A percentile compares a stretch with the other conserved stretches of the same genome.
phyloP scores from a whole-genome alignment of 2,797 vertebrate genomes.

The Takifugu ocellatus region DNA sequence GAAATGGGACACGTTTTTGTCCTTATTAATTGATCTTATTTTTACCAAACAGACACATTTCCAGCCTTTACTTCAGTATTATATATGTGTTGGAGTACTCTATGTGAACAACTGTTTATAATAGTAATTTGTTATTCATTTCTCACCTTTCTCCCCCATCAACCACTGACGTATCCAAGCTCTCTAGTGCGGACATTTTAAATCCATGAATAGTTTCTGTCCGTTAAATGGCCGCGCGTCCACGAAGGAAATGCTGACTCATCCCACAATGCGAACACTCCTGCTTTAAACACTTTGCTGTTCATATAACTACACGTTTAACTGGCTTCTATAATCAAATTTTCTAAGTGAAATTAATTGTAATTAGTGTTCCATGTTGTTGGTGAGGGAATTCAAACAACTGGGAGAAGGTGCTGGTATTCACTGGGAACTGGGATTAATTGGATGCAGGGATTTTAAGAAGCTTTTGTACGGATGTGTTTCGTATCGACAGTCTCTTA shows the following conservation, averaged over 20 bases:
- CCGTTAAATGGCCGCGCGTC: background rate
- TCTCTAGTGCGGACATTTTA: conserved; percentile 8
- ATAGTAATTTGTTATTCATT: background rate
- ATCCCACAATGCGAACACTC: background rate
- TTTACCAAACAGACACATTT: no score
- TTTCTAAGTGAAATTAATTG: conserved; percentile 51
- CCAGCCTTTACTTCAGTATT: no score
- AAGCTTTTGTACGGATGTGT: conserved; percentile 43
- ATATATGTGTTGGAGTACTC: no score
- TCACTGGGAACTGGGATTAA: conserved; percentile 67
- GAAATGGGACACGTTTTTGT: background rate
- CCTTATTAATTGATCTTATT: no score
- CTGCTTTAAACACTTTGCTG: conserved; percentile 6
- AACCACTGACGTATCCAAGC: conserved; percentile 29
- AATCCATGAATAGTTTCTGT: conserved; percentile 22
- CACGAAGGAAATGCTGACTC: background rate
- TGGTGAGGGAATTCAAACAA: conserved; percentile 60
- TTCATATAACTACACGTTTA: conserved; percentile 16
- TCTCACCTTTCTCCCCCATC: conserved; percentile 14
- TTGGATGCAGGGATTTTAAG: conserved; percentile 57
- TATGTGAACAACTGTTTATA: background rate
- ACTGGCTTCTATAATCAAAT: conserved; percentile 45
- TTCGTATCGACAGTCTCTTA: conserved; percentile 48
- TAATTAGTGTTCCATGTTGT: conserved; percentile 63
- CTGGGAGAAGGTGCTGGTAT: conserved; percentile 58